Percentiles rank a stretch among this genome's conserved stretches.
Conservation (phyloP, 2,888 invertebrate species). For the Drosophila anomalata region DNA sequence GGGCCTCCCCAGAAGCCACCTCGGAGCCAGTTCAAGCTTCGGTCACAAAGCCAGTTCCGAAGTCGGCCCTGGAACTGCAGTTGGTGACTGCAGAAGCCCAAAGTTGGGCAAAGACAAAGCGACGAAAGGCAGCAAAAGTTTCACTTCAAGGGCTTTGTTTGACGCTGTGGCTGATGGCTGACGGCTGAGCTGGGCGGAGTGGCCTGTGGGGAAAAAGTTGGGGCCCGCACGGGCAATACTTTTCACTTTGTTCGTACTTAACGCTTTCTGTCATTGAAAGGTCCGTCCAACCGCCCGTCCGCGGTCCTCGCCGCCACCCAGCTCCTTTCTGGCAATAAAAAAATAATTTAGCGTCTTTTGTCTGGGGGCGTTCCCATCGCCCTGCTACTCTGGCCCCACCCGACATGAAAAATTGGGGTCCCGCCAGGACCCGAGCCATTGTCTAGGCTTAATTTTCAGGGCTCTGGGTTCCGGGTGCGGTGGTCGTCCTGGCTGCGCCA, state of each 20-base stretch:
- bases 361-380: constrained; percentile 14
- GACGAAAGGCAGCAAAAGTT: constrained; percentile 73
- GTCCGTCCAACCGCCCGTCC: background rate
- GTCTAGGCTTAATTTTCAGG: constrained; percentile 24
- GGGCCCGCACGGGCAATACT: constrained; percentile 70
- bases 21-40: background rate
- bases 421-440: constrained; percentile 10
- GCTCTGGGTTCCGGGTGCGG: background rate
- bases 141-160: constrained; percentile 75
- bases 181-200: constrained; percentile 3
- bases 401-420: constrained; percentile 61
- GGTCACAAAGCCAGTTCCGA: background rate
- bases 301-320: background rate
- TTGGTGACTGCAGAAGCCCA: constrained; percentile 67
- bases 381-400: background rate
- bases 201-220: constrained; percentile 47
- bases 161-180: constrained; percentile 37
- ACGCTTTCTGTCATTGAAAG: constrained; percentile 71
- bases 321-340: constrained; percentile 64
- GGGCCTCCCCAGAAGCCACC: background rate
- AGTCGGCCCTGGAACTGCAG: constrained; percentile 59
- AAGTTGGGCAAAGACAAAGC: constrained; percentile 75
- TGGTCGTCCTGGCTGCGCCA: background rate
- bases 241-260: constrained; percentile 72
- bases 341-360: constrained; percentile 70